Evolutionary conservation across 2,797 vertebrate genomes (phyloP).

Genomic region (Schizothorax lantsangensis): DNA sequence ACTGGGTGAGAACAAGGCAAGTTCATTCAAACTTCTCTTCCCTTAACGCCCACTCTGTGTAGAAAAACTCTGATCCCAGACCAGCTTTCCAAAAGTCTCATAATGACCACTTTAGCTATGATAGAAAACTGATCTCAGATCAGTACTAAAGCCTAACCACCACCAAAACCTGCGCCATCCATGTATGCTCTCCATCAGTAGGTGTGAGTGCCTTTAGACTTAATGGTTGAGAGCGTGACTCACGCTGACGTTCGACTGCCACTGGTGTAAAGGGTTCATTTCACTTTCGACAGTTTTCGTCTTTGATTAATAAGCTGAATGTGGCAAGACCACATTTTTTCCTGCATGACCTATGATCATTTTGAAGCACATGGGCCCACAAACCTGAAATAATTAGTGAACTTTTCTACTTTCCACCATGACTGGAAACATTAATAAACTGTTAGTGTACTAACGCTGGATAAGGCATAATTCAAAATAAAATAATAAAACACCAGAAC

Average conservation of each 20-base stretch:
- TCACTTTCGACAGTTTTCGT: not conserved
- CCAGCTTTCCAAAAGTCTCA: not conserved
- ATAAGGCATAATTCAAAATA: not conserved
- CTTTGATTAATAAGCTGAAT: constrained; percentile 12
- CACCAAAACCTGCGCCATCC: not conserved
- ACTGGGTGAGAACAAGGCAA: not conserved
- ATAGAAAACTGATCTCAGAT: not conserved
- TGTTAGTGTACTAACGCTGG: not conserved
- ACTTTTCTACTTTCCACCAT: not conserved
- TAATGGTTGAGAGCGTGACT: constrained; percentile 12
- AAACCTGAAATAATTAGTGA: not conserved
- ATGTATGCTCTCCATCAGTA: not conserved
- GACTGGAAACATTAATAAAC: not conserved
- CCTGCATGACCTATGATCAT: not conserved
- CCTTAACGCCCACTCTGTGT: not conserved
- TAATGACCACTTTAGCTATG: not conserved
- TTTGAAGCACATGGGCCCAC: not conserved
- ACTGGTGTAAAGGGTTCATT: constrained; percentile 7
- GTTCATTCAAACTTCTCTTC: constrained; percentile 18
- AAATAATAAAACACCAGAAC: not conserved
- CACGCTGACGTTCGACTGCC: not conserved
- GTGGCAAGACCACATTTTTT: not conserved
- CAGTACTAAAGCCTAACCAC: not conserved
- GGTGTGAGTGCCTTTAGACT: not conserved
- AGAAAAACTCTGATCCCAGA: constrained; percentile 1